Percentiles rank a stretch among this genome's conserved stretches.
phyloP scores from a whole-genome alignment of 2,888 invertebrate species.

The Magallana nippona region DNA sequence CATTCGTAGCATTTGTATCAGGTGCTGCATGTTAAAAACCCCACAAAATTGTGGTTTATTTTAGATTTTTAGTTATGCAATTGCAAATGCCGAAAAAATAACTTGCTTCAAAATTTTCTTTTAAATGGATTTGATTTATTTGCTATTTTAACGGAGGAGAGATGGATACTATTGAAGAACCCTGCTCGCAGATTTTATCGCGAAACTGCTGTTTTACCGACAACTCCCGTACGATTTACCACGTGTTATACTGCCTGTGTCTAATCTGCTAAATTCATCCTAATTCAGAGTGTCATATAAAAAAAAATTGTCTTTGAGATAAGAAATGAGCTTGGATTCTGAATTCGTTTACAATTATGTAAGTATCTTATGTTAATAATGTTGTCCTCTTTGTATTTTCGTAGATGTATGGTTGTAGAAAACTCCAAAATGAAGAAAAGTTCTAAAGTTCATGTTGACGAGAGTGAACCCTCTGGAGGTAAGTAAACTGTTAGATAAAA shows the following conservation, averaged over 20 bases:
- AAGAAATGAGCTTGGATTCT: too few species aligned
- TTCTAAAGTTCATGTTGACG: constrained; percentile 70
- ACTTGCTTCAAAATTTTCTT: background rate
- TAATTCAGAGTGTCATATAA: background rate
- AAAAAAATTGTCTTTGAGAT: too few species aligned
- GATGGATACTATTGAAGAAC: background rate
- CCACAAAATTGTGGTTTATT: too few species aligned
- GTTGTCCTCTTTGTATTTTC: constrained; percentile 45
- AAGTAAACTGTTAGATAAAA: constrained; percentile 48
- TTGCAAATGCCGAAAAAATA: too few species aligned
- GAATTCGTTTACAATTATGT: too few species aligned
- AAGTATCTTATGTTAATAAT: too few species aligned
- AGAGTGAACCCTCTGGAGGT: constrained; percentile 70
- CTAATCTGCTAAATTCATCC: background rate
- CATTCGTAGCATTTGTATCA: too few species aligned
- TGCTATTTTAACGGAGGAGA: background rate
- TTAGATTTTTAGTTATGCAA: too few species aligned
- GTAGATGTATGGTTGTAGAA: constrained; percentile 67
- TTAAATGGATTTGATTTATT: background rate
- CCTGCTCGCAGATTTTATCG: background rate
- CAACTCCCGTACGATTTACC: background rate
- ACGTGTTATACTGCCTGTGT: background rate
- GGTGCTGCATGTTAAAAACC: too few species aligned
- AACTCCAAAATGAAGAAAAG: constrained; percentile 62
- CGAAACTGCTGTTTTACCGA: constrained; percentile 17